Evolutionary conservation across 2,888 invertebrate genomes (phyloP).

Genomic region (Platerodrilus igneus): DNA sequence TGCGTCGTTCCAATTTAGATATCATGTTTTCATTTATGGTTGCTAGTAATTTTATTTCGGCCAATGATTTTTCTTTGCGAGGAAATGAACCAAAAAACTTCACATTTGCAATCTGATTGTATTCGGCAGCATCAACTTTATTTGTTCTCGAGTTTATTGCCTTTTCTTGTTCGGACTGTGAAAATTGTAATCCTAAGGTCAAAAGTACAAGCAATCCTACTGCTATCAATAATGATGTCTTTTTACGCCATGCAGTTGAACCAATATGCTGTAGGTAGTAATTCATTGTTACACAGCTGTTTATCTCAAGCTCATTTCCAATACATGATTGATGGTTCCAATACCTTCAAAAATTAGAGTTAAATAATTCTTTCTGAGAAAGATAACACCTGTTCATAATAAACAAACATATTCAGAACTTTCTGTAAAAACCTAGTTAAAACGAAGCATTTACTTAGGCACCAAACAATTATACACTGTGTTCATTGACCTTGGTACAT

Average conservation of each 20-base stretch:
- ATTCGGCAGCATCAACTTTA: slow-evolving; percentile 26
- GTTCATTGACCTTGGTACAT: too few relatives aligned
- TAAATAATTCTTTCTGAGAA: too few relatives aligned
- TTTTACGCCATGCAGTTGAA: slow-evolving; percentile 50
- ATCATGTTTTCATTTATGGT: slow-evolving; percentile 13
- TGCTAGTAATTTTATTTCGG: slow-evolving; percentile 4
- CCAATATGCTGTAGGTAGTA: slow-evolving; percentile 46
- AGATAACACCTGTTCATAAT: too few relatives aligned
- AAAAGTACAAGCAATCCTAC: slow-evolving; percentile 44
- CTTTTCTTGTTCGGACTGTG: slow-evolving; percentile 28
- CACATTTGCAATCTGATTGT: slow-evolving; percentile 23
- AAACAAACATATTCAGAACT: too few relatives aligned
- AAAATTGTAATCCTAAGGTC: slow-evolving; percentile 50
- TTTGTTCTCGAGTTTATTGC: slow-evolving; percentile 17
- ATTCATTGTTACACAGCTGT: slow-evolving; percentile 29
- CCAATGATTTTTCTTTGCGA: slow-evolving; percentile 12
- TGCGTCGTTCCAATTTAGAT: slow-evolving; percentile 44
- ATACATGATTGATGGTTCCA: background rate
- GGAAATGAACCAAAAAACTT: slow-evolving; percentile 22
- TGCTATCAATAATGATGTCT: slow-evolving; percentile 48
- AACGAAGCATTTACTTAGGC: too few relatives aligned
- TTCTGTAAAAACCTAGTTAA: too few relatives aligned
- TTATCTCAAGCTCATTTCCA: background rate
- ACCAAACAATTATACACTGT: too few relatives aligned
- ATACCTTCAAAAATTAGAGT: too few relatives aligned